A percentile compares a stretch with the other conserved stretches of the same genome.
Evolutionary conservation across 37 sponge, comb jelly and placozoan species (phyloP).

Genomic region (Halichondria panicea): DNA sequence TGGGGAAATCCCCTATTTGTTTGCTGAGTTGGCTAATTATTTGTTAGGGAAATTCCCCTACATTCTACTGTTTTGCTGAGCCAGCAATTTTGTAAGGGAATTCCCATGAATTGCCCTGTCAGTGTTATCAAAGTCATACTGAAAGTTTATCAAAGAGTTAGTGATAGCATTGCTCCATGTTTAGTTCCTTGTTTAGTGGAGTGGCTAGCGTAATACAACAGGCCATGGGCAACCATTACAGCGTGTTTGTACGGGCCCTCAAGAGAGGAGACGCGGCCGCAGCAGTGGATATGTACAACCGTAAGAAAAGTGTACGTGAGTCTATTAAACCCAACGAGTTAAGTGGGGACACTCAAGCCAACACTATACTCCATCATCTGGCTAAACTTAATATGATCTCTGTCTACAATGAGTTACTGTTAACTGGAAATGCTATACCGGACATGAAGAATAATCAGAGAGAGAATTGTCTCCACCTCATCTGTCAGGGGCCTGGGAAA

Average conservation of each 20-base stretch:
- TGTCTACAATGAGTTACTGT: conserved; percentile 38
- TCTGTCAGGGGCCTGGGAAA: conserved; percentile 24
- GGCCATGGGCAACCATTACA: conserved; percentile 46
- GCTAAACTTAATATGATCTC: conserved; percentile 34
- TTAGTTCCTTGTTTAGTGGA: too few relatives aligned
- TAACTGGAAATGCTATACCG: conserved; percentile 3
- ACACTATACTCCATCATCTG: conserved; percentile 51
- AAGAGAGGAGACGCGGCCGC: conserved; percentile 8
- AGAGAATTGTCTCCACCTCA: conserved; percentile 58
- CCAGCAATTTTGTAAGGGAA: too few relatives aligned
- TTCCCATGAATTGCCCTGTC: too few relatives aligned
- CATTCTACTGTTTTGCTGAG: too few relatives aligned
- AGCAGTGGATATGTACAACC: conserved; percentile 21
- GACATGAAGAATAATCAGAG: conserved; percentile 28
- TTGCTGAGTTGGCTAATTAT: too few relatives aligned
- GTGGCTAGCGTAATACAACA: too few relatives aligned
- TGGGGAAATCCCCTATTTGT: too few relatives aligned
- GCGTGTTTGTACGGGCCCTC: conserved; percentile 41
- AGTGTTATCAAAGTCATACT: too few relatives aligned
- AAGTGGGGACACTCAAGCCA: conserved; percentile 6
- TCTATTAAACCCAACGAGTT: conserved; percentile 37
- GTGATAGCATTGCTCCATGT: too few relatives aligned
- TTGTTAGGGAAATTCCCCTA: too few relatives aligned
- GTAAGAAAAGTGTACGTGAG: conserved; percentile 31
- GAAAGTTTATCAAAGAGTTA: too few relatives aligned